Base-by-base conservation (phyloP, 1,140 invertebrate genomes). In the Neodiprion pinetum region DNA sequence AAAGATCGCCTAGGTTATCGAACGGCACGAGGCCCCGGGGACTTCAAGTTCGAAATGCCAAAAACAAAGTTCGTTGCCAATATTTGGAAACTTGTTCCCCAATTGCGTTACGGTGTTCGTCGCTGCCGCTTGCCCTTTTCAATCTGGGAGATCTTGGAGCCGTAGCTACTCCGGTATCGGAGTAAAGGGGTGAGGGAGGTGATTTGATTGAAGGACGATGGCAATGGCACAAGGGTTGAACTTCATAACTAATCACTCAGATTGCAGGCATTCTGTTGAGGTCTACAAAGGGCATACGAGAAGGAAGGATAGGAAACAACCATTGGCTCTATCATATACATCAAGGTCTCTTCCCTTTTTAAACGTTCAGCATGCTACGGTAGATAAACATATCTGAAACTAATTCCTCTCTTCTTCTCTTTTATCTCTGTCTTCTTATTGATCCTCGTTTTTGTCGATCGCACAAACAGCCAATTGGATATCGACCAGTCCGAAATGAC, bases 201-300 rank as follows among this genome's bases (percentile, higher is more conserved):
- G 0, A 23, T 69, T 23, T 69, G 67, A 69, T 69, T 69, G 67
- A 69, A 23, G 67, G 67, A 69, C 40, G 67, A 14, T 69, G 23
- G 14, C 12, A 21, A 69, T 23, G 67, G 67, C 12, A 21, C 17
- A 12, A 12, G 67, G 67, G 67, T 7, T 69, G 67, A 69, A 69
- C 7, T 69, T 69, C n/a, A 69, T 1, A 69, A 69, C 67, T 69
- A 69, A 69, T 69, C 67, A 69, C 67, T 69, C 67, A 14, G 67
- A 69, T 69, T 69, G 67, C 23, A 47, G 67, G 67, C 67, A 69
- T 69, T 69, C 67, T 69, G 23, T 17, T 10, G 23, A 9, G 23
- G 23, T 17, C 40, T 47, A 69, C 40, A 69, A 69, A 47, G 67
- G 67, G 17, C 1, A 17, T 69, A 14, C 12, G 12, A 65, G 61